These are phyloP conservation scores for Eugnorisma glareosa DNA, from an alignment of 2,888 invertebrate genomes.

Conservation along the genomic window DNA sequence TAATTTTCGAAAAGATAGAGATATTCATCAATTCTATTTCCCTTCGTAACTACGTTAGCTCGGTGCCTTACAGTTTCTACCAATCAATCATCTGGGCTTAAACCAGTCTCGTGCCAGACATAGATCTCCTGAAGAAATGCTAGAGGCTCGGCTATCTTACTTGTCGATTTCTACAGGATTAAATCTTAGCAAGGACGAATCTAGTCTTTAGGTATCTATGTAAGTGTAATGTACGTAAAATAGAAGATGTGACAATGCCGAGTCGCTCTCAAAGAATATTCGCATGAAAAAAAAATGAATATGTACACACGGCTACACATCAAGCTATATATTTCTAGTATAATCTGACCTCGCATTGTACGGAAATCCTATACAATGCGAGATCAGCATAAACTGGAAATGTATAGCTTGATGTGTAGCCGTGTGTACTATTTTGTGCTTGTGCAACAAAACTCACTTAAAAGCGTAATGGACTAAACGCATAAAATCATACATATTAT, in stretches of 20 bases:
- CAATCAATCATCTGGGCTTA: slow-evolving; percentile 48
- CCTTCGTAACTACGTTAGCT: slow-evolving; percentile 13
- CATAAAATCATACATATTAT: slow-evolving; percentile 10
- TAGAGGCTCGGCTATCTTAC: background rate
- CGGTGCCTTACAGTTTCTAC: slow-evolving; percentile 9
- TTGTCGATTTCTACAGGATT: slow-evolving; percentile 15
- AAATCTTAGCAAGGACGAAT: slow-evolving; percentile 1
- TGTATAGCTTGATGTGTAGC: too few relatives aligned
- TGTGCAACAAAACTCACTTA: background rate
- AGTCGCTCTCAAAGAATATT: background rate
- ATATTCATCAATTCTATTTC: slow-evolving; percentile 26
- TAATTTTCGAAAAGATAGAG: slow-evolving; percentile 10
- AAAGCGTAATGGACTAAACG: slow-evolving; percentile 3
- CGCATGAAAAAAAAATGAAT: background rate
- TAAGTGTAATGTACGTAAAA: background rate
- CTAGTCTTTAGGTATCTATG: background rate
- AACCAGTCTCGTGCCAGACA: slow-evolving; percentile 17
- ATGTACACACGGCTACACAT: too few relatives aligned
- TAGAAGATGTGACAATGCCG: background rate
- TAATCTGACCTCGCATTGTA: too few relatives aligned
- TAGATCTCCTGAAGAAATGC: slow-evolving; percentile 3
- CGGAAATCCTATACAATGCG: too few relatives aligned
- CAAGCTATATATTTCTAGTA: too few relatives aligned
- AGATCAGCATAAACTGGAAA: too few relatives aligned
- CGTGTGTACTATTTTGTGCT: background rate